These are phyloP conservation scores for Pavo muticus DNA, from an alignment of 2,113 vertebrate species.

Conservation along the genomic window DNA sequence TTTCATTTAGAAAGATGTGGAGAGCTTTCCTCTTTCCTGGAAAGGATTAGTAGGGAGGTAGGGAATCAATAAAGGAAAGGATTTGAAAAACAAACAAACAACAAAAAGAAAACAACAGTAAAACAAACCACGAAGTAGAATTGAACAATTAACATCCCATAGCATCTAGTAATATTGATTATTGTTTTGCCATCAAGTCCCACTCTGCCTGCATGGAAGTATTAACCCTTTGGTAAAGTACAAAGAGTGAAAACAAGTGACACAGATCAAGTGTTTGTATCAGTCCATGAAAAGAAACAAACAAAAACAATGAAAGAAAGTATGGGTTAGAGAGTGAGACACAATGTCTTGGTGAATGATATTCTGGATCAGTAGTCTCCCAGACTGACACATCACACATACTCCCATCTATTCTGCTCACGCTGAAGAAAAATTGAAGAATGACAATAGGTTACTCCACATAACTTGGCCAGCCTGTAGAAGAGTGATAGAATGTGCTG, in stretches of 20 bases:
- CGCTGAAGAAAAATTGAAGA: neutral
- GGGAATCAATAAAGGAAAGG: conserved; percentile 57
- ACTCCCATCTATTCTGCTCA: neutral
- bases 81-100: neutral
- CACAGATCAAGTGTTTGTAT: neutral
- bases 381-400: neutral
- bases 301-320: neutral
- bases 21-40: conserved; percentile 25
- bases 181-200: conserved; percentile 56
- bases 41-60: conserved; percentile 24
- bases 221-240: conserved; percentile 42
- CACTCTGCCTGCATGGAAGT: conserved; percentile 1
- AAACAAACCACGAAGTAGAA: conserved; percentile 30
- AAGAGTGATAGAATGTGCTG: neutral
- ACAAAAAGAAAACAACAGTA: neutral
- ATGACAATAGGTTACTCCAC: neutral
- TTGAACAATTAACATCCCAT: conserved; percentile 54
- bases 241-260: neutral
- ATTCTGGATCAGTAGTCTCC: neutral
- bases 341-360: neutral
- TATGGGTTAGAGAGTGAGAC: neutral
- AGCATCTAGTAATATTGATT: conserved; percentile 70
- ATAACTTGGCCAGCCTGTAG: neutral
- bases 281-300: neutral
- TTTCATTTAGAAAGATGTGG: conserved; percentile 52